Percentiles rank a stretch among this genome's conserved stretches.
These are phyloP conservation scores for Malacoctenus gilli DNA, from an alignment of 2,797 vertebrate genomes.

Conservation along the genomic window DNA sequence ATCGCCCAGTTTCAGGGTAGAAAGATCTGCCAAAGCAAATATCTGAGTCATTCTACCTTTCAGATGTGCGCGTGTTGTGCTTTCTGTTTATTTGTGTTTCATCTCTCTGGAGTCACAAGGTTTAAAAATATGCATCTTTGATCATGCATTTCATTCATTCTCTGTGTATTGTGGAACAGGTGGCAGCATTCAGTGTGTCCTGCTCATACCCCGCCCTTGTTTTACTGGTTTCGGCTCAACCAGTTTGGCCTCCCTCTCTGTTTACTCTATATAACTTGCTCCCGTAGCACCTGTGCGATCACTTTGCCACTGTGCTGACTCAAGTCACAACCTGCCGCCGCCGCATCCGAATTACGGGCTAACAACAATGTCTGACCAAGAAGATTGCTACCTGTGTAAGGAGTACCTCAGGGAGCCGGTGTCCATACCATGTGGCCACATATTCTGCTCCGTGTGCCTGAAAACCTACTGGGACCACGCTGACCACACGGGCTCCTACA, in stretches of 20 bases:
- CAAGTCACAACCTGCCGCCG: constrained; percentile 20
- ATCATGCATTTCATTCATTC: constrained; percentile 72
- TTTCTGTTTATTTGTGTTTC: too few relatives aligned
- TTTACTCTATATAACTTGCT: constrained; percentile 81
- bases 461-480: constrained; percentile 86
- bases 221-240: constrained; percentile 86
- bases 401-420: constrained; percentile 82
- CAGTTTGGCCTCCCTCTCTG: constrained; percentile 83
- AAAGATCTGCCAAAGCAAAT: too few relatives aligned
- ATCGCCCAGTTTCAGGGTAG: too few relatives aligned
- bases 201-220: constrained; percentile 75
- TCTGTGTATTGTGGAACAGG: constrained; percentile 44
- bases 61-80: too few relatives aligned
- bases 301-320: constrained; percentile 71
- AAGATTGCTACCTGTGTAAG: constrained; percentile 82
- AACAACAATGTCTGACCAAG: constrained; percentile 76
- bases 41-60: too few relatives aligned
- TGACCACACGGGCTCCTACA: constrained; percentile 76
- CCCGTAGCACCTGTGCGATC: constrained; percentile 58
- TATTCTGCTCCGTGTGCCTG: constrained; percentile 83
- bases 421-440: constrained; percentile 84
- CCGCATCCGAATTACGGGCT: constrained; percentile 10
- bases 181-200: constrained; percentile 57
- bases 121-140: constrained; percentile 26
- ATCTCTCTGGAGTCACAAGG: too few relatives aligned